Conservation (phyloP, 2,797 vertebrate species). For the Basileuterus tristriatus region DNA sequence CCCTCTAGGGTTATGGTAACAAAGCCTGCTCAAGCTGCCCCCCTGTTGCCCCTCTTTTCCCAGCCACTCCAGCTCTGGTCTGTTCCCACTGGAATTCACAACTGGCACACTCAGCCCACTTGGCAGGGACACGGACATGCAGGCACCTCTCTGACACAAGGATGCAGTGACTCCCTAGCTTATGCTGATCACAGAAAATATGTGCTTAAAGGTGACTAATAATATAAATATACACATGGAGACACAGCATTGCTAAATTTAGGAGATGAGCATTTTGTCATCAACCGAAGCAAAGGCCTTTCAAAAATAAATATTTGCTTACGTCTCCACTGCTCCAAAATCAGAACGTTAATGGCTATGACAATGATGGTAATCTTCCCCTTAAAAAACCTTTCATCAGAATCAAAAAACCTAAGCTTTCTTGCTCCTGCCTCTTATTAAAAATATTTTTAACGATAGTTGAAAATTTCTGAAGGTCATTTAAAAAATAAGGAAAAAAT, state of each 20-base stretch:
- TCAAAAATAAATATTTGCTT: neutral
- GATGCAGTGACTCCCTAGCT: neutral
- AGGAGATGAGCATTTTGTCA: neutral
- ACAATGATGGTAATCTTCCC: neutral
- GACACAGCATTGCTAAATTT: neutral
- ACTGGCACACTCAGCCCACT: fast-evolving
- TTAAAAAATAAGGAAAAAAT: neutral
- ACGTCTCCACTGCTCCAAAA: neutral
- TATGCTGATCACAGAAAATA: neutral
- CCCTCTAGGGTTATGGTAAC: neutral
- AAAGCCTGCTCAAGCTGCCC: neutral
- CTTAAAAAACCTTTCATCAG: neutral
- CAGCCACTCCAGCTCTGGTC: neutral
- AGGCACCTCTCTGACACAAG: neutral
- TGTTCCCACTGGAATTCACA: neutral
- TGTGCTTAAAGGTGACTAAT: neutral
- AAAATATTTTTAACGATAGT: neutral
- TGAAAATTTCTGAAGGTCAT: neutral
- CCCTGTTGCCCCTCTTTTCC: neutral
- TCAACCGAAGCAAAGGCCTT: neutral
- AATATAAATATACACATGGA: neutral
- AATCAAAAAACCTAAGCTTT: neutral
- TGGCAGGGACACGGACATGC: fast-evolving
- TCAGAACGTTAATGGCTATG: neutral
- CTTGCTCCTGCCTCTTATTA: neutral